Percentiles rank a stretch among this genome's conserved stretches.
phyloP scores from a whole-genome alignment of 2,113 vertebrate species.

The Penelope pileata region DNA sequence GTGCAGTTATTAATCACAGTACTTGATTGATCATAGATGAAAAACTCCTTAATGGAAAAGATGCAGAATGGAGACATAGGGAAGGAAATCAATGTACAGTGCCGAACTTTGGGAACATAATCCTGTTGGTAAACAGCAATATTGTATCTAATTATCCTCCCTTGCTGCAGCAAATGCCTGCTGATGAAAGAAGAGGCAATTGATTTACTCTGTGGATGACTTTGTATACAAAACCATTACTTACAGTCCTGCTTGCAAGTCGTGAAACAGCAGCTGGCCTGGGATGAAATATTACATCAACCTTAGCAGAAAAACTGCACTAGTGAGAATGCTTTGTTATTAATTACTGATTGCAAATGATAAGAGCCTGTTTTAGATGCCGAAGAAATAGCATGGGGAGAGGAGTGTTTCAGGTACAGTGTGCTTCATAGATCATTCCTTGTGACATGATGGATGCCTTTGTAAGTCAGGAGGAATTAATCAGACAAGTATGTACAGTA shows the following conservation, averaged over 20 bases:
- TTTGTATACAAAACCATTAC: conserved; percentile 62
- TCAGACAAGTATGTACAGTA: conserved; percentile 50
- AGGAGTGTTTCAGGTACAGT: neutral
- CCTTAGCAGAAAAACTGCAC: conserved; percentile 38
- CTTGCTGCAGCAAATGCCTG: conserved; percentile 64
- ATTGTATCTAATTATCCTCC: conserved; percentile 59
- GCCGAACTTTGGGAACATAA: neutral
- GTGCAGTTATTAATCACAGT: neutral
- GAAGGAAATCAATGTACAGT: neutral
- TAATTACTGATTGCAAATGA: conserved; percentile 68
- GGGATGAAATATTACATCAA: conserved; percentile 62
- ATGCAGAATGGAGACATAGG: neutral
- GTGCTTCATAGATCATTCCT: conserved; percentile 3
- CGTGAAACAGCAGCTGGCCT: conserved; percentile 64
- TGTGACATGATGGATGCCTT: conserved; percentile 36
- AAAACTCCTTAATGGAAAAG: neutral
- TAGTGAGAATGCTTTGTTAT: conserved; percentile 69
- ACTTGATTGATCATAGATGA: neutral
- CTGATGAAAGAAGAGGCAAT: conserved; percentile 65
- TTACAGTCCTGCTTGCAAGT: conserved; percentile 46
- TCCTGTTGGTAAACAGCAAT: conserved; percentile 40
- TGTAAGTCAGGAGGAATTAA: conserved; percentile 52
- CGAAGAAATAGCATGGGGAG: conserved; percentile 2
- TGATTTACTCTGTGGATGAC: conserved; percentile 59
- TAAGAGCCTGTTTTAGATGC: conserved; percentile 25